Evolutionary conservation across 2,113 vertebrate genomes (phyloP).

Genomic region (Telmatochromis bifrenatus): DNA sequence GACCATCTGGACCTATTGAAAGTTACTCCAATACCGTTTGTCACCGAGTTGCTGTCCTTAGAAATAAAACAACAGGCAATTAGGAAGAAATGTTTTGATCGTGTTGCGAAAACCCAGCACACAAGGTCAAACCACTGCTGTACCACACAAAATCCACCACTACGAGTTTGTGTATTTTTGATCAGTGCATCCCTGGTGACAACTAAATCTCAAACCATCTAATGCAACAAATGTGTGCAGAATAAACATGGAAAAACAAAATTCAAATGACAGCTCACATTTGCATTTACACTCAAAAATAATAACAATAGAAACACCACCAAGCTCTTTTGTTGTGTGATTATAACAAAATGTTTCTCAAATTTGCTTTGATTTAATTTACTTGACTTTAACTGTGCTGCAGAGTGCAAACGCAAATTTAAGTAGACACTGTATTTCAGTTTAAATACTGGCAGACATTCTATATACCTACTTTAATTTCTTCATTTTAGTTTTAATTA

Average conservation of each 20-base stretch:
- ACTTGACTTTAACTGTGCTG: background rate
- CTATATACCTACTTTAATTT: background rate
- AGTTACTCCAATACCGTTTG: background rate
- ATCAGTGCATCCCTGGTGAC: background rate
- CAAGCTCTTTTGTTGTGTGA: background rate
- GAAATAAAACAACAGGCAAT: background rate
- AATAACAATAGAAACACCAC: background rate
- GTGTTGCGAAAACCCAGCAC: background rate
- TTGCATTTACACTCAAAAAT: background rate
- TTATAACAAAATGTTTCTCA: background rate
- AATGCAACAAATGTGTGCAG: background rate
- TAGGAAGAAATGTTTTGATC: background rate
- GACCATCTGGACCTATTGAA: background rate
- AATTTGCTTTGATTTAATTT: background rate
- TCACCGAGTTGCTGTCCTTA: background rate
- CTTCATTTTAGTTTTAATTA: background rate
- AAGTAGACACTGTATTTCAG: background rate
- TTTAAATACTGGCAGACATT: background rate
- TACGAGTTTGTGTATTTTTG: background rate
- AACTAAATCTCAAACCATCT: background rate
- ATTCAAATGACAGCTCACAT: background rate
- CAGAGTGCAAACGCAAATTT: background rate
- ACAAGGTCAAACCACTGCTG: background rate
- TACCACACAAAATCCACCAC: background rate
- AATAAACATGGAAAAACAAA: background rate